phyloP scores from a whole-genome alignment of 2,113 vertebrate genomes.

The Psilopsiagon aymara region DNA sequence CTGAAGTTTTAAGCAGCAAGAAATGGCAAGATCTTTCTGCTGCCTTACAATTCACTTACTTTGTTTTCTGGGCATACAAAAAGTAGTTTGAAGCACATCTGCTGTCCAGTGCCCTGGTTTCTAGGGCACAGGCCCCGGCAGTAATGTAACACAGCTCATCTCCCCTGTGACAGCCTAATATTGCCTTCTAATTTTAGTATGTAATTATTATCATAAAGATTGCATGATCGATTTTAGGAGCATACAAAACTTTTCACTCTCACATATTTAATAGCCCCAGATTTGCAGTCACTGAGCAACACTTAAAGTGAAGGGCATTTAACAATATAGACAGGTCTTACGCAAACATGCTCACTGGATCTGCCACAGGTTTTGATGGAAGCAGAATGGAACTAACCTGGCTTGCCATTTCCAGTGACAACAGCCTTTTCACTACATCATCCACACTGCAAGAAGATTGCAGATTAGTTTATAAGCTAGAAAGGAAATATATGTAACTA shows the following conservation, averaged over 20 bases:
- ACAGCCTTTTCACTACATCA: constrained; percentile 86
- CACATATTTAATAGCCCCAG: neutral
- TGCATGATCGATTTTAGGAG: neutral
- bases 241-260: neutral
- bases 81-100: neutral
- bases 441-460: constrained; percentile 79
- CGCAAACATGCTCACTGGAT: neutral
- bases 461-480: neutral
- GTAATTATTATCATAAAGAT: neutral
- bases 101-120: neutral
- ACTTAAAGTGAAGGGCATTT: neutral
- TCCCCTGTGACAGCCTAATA: neutral
- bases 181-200: neutral
- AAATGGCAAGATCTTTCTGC: neutral
- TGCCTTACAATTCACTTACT: neutral
- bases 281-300: neutral
- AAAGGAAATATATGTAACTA: neutral
- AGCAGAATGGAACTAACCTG: constrained; percentile 78
- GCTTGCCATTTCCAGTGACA: constrained; percentile 90
- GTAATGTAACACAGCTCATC: neutral
- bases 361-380: neutral
- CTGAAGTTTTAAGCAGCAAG: neutral
- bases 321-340: neutral
- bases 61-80: neutral
- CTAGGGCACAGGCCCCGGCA: neutral